Percentiles rank a stretch among this genome's conserved stretches.
These are phyloP conservation scores for Brachypodius melanocephalos DNA, from an alignment of 2,113 vertebrate species.

Conservation along the genomic window DNA sequence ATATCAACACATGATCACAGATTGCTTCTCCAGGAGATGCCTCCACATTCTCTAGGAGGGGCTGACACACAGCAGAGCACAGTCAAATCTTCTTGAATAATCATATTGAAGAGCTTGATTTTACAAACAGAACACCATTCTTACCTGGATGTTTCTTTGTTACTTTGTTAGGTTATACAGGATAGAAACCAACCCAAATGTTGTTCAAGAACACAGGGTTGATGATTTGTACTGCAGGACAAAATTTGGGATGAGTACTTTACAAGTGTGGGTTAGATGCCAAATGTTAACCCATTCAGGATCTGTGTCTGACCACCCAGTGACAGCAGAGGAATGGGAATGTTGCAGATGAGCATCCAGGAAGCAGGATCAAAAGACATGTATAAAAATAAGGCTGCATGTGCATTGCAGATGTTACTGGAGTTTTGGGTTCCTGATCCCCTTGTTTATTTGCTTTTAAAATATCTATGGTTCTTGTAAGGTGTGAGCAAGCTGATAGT, in stretches of 20 bases:
- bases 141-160: background rate
- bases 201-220: background rate
- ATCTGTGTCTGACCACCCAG: background rate
- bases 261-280: background rate
- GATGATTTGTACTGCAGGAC: background rate
- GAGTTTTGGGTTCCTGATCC: conserved; percentile 15
- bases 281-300: background rate
- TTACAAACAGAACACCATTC: background rate
- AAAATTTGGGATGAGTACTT: background rate
- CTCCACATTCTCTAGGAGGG: background rate
- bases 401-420: conserved; percentile 59
- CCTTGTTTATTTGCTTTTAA: conserved; percentile 58
- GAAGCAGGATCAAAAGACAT: conserved; percentile 54
- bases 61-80: background rate
- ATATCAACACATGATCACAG: background rate
- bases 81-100: background rate
- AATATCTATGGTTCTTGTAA: conserved; percentile 1
- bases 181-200: background rate
- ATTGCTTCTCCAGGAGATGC: background rate
- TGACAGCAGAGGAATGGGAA: background rate
- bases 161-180: background rate
- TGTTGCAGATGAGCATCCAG: conserved; percentile 37
- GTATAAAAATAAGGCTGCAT: conserved; percentile 42
- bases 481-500: background rate
- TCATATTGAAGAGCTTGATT: background rate